Evolutionary conservation across 2,888 invertebrate species (phyloP), one percentile per base, ranked within the genome.

Genomic region (Heliothis peltigera): DNA sequence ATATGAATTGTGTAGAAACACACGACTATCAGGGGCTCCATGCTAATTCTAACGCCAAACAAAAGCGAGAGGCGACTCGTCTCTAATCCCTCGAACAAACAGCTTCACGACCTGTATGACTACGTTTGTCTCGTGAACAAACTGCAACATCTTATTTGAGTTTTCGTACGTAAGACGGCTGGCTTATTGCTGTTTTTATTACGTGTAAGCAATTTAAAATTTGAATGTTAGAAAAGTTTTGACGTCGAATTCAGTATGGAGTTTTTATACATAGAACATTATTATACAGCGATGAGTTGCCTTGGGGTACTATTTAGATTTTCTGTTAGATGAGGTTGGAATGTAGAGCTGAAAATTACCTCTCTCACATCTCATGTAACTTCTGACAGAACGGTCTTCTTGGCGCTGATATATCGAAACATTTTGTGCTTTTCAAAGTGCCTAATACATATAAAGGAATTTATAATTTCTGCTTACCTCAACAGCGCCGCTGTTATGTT

Each of bases 401-500:
- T 28, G 15, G 12, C 15, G 3, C 15, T 35, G 35, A 15, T 4
- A 35, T 4, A 28, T 1, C 15, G 35, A 2, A 12, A 35, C 12
- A 15, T 35, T 28, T 28, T 28, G 28, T 28, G 10, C 0, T 22
- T 22, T 22, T 22, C 3, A 2, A 22, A 22, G 22, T 22, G 4
- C 22, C 22, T 22, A 28, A 28, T 28, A 12, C 39, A 39, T 52
- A 22, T 42, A 22, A 12, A 53, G 17, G 3, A 35, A 15, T 28
- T 28, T 28, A 28, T 15, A 35, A 35, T 8, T 35, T 12, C 12
- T 8, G 56, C 49, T 72, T 94, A 98, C 98, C 97, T 98, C 98
- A 79, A 98, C 97, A 88, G 98, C 98, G 84, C 96, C 96, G 88
- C 97, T 97, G 86, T 97, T 97, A 91, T 99, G 98, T 87, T 98